Base-by-base conservation (phyloP, 1,140 invertebrate genomes). In the Drosophila bocki region DNA sequence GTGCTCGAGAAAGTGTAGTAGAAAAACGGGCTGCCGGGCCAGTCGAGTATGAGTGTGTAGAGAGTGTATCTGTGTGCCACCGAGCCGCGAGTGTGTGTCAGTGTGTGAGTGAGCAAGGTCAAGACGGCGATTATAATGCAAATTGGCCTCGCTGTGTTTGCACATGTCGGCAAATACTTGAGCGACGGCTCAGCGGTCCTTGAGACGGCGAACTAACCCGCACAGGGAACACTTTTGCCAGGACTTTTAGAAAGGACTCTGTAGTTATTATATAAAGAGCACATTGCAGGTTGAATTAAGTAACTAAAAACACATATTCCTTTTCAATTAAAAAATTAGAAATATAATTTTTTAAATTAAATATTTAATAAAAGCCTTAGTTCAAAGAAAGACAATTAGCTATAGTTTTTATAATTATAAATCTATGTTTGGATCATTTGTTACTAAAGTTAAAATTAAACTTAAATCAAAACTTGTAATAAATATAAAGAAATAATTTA, bases 1-100 rank as follows among this genome's bases (percentile, higher is more conserved):
- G 86, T 91, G 71, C 86, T 85, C 70, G 85, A 74, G 85, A 90
- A 90, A 90, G 85, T 79, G 82, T 88, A 90, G 85, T 90, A 83
- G 78, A 85, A 72, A 82, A 90, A 79, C 85, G 68, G 85, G 85
- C 84, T 63, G 71, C 11, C 37, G 11, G n/a, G 53, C 17, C 7
- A 22, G 44, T 32, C 17, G 35, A 47, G 35, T n/a, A 26, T 44
- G 57, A 22, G 42, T 26, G 59, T 15, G 61, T 41, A n/a, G 2
- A 41, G 5, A 41, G 59, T 15, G 56, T 64, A 51, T 57, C 48
- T 50, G 59, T 54, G 70, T 64, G 48, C 39, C 13, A 32, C 60
- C 19, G 11, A 45, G 22, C 19, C 17, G 12, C 17, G 5, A 17
- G 45, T 45, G 32, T 45, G 32, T 15, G 29, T 44, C 26, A 26